Conservation (phyloP, 92 coral and sea anemone genomes). For the Isaurus tuberculatus region DNA sequence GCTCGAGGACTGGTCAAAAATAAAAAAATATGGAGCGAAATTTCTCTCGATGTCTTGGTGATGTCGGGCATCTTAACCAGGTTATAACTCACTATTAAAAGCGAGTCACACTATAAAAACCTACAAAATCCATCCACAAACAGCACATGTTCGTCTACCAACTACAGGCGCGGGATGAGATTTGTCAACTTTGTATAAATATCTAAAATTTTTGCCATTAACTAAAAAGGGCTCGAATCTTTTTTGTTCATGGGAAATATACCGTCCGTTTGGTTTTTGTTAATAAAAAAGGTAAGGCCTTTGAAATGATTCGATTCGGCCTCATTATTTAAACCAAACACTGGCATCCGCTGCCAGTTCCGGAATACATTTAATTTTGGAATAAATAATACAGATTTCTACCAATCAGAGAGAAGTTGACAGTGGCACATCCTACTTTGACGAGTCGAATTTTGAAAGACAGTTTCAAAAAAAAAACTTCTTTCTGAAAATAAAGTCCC, state of each 20-base stretch:
- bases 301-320: slow-evolving; percentile 67
- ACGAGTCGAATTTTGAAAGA: slow-evolving; percentile 77
- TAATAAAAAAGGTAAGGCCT: slow-evolving; percentile 58
- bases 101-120: slow-evolving; percentile 51
- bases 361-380: slow-evolving; percentile 85
- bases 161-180: slow-evolving; percentile 42
- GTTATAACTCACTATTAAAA: slow-evolving; percentile 34
- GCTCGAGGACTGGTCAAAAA: slow-evolving; percentile 52
- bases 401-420: slow-evolving; percentile 68
- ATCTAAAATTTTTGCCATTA: slow-evolving; percentile 38
- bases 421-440: slow-evolving; percentile 74
- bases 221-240: slow-evolving; percentile 32
- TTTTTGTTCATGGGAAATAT: slow-evolving; percentile 47
- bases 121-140: slow-evolving; percentile 67
- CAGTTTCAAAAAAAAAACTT: slow-evolving; percentile 26
- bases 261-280: slow-evolving; percentile 18
- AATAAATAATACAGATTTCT: slow-evolving; percentile 66
- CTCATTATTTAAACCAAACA: slow-evolving; percentile 75
- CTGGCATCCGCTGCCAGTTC: slow-evolving; percentile 95
- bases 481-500: slow-evolving; percentile 15
- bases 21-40: slow-evolving; percentile 43
- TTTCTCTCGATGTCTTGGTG: slow-evolving; percentile 40
- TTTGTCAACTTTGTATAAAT: slow-evolving; percentile 22
- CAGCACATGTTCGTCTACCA: slow-evolving; percentile 75
- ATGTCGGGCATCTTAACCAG: slow-evolving; percentile 53